Percentiles rank a stretch among this genome's conserved stretches.
Evolutionary conservation across 2,113 vertebrate species (phyloP).

Genomic region (Gracilinanus agilis): DNA sequence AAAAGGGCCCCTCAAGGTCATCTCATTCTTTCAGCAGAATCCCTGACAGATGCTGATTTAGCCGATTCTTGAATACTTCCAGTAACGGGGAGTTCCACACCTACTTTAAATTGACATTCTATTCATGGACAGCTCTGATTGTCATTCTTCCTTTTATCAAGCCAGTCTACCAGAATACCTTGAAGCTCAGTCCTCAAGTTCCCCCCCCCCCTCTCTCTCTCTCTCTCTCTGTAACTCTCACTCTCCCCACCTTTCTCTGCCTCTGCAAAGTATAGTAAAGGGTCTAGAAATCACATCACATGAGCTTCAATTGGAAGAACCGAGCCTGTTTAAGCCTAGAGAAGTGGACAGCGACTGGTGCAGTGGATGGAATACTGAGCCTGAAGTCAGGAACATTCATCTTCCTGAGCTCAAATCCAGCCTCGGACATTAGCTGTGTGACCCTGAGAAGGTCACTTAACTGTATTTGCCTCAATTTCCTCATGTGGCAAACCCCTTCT

Average conservation of each 20-base stretch:
- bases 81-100: neutral
- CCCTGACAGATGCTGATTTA: neutral
- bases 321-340: neutral
- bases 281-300: neutral
- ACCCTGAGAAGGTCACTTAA: neutral
- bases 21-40: neutral
- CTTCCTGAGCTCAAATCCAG: neutral
- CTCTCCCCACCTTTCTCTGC: neutral
- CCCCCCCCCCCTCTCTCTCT: neutral
- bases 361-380: neutral
- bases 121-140: neutral
- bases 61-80: neutral
- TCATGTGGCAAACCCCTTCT: neutral
- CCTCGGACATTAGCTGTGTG: neutral
- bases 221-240: too few species aligned
- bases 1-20: neutral
- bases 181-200: neutral
- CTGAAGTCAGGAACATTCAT: neutral
- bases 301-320: neutral
- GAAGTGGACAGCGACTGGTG: neutral
- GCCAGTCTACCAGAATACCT: neutral
- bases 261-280: neutral
- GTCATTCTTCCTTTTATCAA: neutral
- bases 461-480: neutral
- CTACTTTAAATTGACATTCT: neutral